phyloP scores from a whole-genome alignment of 2,797 vertebrate species.

The Passerculus sandwichensis region DNA sequence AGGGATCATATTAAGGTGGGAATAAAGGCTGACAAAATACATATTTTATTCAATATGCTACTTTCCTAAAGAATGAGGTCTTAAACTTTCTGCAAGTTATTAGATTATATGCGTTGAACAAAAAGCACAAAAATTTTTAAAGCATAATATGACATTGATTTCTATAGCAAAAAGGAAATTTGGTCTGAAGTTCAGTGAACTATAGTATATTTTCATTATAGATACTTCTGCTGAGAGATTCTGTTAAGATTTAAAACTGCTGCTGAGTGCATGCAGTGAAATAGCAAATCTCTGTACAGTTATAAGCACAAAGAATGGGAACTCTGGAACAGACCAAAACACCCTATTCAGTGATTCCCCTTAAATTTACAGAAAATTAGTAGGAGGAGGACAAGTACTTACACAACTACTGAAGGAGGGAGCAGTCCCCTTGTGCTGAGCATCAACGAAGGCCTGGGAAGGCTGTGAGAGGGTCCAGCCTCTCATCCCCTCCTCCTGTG shows the following conservation, averaged over 20 bases:
- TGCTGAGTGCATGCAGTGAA: background rate
- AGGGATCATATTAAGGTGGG: background rate
- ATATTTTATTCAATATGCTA: slow-evolving; percentile 20
- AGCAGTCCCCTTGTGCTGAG: background rate
- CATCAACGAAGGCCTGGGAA: background rate
- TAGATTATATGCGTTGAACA: background rate
- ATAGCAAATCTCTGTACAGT: background rate
- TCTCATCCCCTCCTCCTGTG: accelerated
- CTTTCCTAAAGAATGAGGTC: background rate
- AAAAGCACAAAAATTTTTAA: background rate
- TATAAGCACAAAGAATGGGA: background rate
- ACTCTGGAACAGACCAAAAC: background rate
- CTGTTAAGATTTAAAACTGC: background rate
- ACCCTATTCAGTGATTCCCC: background rate
- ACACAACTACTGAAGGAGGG: background rate
- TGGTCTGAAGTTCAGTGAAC: background rate
- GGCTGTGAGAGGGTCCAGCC: background rate
- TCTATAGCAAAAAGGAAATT: background rate
- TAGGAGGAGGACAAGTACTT: background rate
- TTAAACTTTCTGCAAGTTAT: background rate
- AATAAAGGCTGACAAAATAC: background rate
- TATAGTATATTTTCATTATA: background rate
- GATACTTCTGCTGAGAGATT: background rate
- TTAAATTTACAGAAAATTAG: background rate
- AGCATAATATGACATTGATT: background rate